Evolutionary conservation across 2,797 vertebrate genomes (phyloP).

Genomic region (Pachyuromys duprasi): DNA sequence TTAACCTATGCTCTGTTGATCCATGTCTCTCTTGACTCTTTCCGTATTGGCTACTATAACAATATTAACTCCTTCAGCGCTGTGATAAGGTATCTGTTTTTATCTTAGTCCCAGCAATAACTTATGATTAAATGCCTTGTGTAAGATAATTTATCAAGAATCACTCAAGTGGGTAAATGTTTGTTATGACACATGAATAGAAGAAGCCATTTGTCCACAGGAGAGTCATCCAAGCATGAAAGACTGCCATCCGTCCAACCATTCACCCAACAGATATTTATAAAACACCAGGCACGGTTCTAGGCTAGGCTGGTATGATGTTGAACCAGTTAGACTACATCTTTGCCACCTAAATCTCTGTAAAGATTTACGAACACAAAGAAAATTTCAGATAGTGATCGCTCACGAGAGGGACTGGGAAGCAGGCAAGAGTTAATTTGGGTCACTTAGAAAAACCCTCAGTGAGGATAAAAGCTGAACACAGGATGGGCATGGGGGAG

Average conservation of each 20-base stretch:
- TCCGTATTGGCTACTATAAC: background rate
- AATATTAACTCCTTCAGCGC: background rate
- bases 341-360: conserved; percentile 28
- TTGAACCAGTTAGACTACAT: conserved; percentile 47
- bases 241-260: background rate
- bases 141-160: background rate
- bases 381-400: background rate
- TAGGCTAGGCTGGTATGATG: background rate
- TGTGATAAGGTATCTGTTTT: background rate
- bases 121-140: background rate
- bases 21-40: background rate
- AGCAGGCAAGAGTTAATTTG: background rate
- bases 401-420: background rate
- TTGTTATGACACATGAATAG: background rate
- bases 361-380: conserved; percentile 24
- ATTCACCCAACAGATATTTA: background rate
- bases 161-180: background rate
- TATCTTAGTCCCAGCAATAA: background rate
- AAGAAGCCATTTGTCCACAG: background rate
- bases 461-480: background rate
- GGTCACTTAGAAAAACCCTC: background rate
- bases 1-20: background rate
- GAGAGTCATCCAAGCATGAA: background rate
- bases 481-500: background rate
- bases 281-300: background rate